A percentile compares a stretch with the other conserved stretches of the same genome.
phyloP scores from a whole-genome alignment of 2,797 vertebrate species.

The Myiotriccus ornatus region DNA sequence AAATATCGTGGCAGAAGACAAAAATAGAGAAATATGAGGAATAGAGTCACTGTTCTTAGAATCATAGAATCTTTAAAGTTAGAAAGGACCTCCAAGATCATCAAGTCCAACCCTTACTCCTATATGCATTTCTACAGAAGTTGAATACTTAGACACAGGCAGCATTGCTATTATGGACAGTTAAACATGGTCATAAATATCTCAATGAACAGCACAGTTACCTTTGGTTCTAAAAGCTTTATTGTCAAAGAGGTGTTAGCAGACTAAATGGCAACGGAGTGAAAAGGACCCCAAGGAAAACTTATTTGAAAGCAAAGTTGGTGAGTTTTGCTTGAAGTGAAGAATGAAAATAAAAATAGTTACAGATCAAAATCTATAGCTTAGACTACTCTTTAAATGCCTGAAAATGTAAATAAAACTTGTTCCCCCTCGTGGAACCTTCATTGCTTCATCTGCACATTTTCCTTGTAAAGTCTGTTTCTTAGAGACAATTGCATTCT shows the following conservation, averaged over 20 bases:
- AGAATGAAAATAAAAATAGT: neutral
- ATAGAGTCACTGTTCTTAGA: neutral
- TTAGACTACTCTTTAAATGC: neutral
- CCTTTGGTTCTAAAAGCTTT: neutral
- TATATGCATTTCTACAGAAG: neutral
- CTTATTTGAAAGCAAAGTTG: neutral
- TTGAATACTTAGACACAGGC: neutral
- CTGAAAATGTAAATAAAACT: neutral
- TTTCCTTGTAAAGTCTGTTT: neutral
- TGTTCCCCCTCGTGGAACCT: rapidly evolving
- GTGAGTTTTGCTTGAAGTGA: neutral
- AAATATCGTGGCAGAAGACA: neutral
- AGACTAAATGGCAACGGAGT: neutral
- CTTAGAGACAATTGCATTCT: neutral
- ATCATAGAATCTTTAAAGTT: neutral
- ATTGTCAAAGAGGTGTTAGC: neutral
- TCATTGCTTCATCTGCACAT: neutral
- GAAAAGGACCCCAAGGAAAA: neutral
- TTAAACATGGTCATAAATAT: neutral
- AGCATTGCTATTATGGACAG: neutral
- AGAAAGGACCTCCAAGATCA: neutral
- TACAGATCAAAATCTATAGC: neutral
- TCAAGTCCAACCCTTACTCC: neutral
- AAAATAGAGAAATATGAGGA: neutral
- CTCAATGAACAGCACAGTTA: neutral